Evolutionary conservation across 2,113 vertebrate species (phyloP), one percentile per base, ranked within the genome.

Genomic region (Setophaga coronata): DNA sequence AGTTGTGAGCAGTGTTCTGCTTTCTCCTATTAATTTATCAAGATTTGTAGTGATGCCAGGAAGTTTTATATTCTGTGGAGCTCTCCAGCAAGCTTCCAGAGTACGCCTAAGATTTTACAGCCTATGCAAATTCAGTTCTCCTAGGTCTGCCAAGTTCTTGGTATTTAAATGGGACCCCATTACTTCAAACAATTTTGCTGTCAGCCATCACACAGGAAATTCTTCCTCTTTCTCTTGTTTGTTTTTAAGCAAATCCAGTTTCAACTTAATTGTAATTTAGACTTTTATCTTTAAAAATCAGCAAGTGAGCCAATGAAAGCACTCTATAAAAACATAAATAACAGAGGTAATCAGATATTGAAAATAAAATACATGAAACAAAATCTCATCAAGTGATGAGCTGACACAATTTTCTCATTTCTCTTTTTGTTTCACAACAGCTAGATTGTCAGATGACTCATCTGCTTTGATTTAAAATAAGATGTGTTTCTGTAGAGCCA

Each of bases 221-320:
- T 94, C 65, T 96, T 67, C 65, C 36, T 94, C 67, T 61, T 92
- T 95, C 47, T 73, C 61, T 71, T 93, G 74, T 95, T 96, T 96
- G 70, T 87, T 95, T 95, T 93, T 72, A 82, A 84, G 81, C 60
- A 89, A 91, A 93, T 80, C 25, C 38, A 86, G 95, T 95, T 96
- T 93, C 78, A 73, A 33, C 50, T 86, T 82, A 90, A 91, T 82
- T 93, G 85, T 86, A 85, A 90, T 90, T 94, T 77, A 54, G 54
- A 72, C 70, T 95, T 90, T 88, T 90, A 51, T 91, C 82, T 90
- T 51, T 34, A 56, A 65, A 94, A 92, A 67, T 69, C 93, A 70
- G 47, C 43, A 31, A 94, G 66, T 42, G 26, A 94, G 87, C 66
- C 87, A 96, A 82, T 31, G 69, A 95, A 95, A 96, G 81, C 76